Base-by-base conservation (phyloP, 2,888 invertebrate genomes). In the Hemaris fuciformis region DNA sequence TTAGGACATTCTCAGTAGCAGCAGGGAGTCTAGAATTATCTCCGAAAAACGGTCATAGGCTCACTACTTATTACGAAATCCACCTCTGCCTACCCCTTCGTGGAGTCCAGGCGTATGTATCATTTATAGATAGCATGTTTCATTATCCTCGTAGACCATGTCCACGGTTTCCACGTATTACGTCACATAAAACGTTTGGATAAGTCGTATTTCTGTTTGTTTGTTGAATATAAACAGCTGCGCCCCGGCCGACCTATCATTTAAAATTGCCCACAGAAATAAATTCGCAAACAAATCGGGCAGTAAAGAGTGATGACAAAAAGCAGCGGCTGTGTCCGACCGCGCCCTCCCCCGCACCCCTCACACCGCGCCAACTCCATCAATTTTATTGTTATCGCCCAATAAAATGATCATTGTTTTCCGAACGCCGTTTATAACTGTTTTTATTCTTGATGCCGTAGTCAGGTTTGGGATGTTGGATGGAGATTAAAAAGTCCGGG, bases 321-420 rank as follows among this genome's bases (percentile, higher is more conserved):
- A 53, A 15, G 10, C 53, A 53, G 27, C 27, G 18, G 15, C 25
- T 6, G 18, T 15, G 1, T 18, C 10, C n/a, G n/a, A n/a, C n/a
- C n/a, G n/a, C n/a, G n/a, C 15, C 20, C n/a, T 8, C 38, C 22
- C 22, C n/a, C n/a, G n/a, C n/a, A n/a, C n/a, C n/a, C n/a, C n/a
- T n/a, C n/a, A n/a, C n/a, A n/a, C n/a, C 10, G 45, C 10, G 31
- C 27, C 3, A 27, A 15, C 27, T 15, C 18, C 15, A 53, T 53
- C 53, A 53, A 53, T 53, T n/a, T 53, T 53, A 53, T 53, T 53
- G 53, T 53, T 53, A 53, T 53, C 18, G 53, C 27, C 15, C 53
- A 53, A 53, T 53, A 53, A 53, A 53, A 53, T 53, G 53, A 31
- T 53, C 27, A 53, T 53, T 53, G 53, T 31, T 53, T 53, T 53